Evolutionary conservation across 2,113 vertebrate species (phyloP).

Genomic region (Proterorhinus semilunaris): DNA sequence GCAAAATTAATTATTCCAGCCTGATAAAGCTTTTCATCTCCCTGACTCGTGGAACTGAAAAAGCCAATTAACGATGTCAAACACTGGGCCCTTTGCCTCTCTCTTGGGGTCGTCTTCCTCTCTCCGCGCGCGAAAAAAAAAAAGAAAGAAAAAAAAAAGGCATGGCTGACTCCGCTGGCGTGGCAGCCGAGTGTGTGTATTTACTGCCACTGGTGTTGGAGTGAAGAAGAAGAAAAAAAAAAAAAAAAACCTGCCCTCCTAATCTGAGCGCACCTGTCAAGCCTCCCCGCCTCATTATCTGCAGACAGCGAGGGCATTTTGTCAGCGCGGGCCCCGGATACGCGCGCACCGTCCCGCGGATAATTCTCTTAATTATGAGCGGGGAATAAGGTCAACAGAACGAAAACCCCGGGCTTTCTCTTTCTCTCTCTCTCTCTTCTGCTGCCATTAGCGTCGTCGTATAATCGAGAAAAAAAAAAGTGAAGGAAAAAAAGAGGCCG

Average conservation of each 20-base stretch:
- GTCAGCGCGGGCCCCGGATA: constrained; percentile 83
- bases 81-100: constrained; percentile 84
- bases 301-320: constrained; percentile 89
- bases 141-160: no score
- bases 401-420: neutral
- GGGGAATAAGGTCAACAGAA: constrained; percentile 53
- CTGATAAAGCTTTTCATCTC: constrained; percentile 99
- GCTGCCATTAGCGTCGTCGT: constrained; percentile 12
- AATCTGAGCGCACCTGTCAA: constrained; percentile 96
- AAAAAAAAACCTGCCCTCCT: constrained; percentile 82
- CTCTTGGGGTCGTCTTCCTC: constrained; percentile 79
- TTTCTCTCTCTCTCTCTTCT: constrained; percentile 9
- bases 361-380: constrained; percentile 95
- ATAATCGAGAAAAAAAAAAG: constrained; percentile 10
- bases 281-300: constrained; percentile 87
- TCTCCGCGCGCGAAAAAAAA: constrained; percentile 59
- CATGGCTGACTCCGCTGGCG: no score
- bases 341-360: constrained; percentile 81
- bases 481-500: constrained; percentile 2
- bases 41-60: constrained; percentile 96
- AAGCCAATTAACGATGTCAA: constrained; percentile 99
- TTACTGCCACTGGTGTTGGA: constrained; percentile 83
- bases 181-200: constrained; percentile 91
- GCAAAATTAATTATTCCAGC: constrained; percentile 99
- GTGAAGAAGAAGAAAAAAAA: neutral